A percentile compares a stretch with the other conserved stretches of the same genome.
Evolutionary conservation across 2,888 invertebrate genomes (phyloP).

Genomic region (Aethes cnicana): DNA sequence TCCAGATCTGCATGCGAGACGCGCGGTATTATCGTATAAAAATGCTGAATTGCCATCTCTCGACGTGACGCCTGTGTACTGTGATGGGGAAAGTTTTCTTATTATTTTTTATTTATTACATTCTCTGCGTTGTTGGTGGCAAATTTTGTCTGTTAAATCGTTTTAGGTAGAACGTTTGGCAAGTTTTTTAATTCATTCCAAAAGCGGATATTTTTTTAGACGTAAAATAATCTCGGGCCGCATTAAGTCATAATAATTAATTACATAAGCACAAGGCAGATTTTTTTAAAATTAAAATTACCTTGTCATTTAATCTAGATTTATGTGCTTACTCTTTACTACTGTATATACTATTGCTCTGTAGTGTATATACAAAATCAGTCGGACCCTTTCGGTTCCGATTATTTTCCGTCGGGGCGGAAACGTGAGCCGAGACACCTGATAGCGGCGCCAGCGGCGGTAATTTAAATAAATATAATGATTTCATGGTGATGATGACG

Average conservation of each 20-base stretch:
- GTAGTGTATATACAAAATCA: too few relatives aligned
- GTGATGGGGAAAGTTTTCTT: constrained; percentile 78
- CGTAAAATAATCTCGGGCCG: constrained; percentile 15
- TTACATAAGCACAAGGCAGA: too few relatives aligned
- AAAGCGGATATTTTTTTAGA: neutral
- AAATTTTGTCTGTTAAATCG: constrained; percentile 47
- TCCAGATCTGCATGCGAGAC: constrained; percentile 39
- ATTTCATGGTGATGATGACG: too few relatives aligned
- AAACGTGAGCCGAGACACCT: constrained; percentile 49
- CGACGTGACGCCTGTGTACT: constrained; percentile 56
- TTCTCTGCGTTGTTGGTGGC: constrained; percentile 59
- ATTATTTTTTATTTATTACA: constrained; percentile 79
- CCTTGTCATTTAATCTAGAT: too few relatives aligned
- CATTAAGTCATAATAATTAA: too few relatives aligned
- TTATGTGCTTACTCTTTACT: too few relatives aligned
- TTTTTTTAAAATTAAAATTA: too few relatives aligned
- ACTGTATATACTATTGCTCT: too few relatives aligned
- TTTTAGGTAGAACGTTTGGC: constrained; percentile 33
- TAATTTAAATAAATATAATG: too few relatives aligned
- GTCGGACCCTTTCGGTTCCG: neutral
- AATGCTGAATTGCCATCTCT: constrained; percentile 60
- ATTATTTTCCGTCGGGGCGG: constrained; percentile 32
- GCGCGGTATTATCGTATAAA: constrained; percentile 41
- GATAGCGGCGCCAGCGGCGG: constrained; percentile 44
- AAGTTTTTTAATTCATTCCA: constrained; percentile 7